phyloP scores from a whole-genome alignment of 2,797 vertebrate genomes.

The Crypturellus tataupa region DNA sequence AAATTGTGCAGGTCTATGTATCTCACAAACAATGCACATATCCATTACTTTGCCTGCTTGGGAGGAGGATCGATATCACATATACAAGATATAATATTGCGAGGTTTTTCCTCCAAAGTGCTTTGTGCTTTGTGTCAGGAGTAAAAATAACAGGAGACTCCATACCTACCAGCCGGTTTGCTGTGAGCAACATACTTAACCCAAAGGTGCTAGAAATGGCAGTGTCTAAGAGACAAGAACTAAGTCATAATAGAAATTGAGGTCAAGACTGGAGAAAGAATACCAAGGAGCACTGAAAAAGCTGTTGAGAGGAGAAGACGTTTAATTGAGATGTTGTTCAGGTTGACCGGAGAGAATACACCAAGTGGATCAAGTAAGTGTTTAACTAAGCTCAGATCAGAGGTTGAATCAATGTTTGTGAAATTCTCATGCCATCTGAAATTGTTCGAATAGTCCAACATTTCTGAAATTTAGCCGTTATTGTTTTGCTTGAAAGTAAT shows the following conservation, averaged over 20 bases:
- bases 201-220: neutral
- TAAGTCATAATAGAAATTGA: neutral
- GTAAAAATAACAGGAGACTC: conserved; percentile 4
- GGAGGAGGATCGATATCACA: conserved; percentile 25
- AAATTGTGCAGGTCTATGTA: neutral
- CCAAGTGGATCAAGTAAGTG: neutral
- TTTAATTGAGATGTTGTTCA: conserved; percentile 25
- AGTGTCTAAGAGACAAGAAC: neutral
- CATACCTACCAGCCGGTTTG: neutral
- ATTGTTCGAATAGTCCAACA: neutral
- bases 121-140: conserved; percentile 21
- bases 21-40: neutral
- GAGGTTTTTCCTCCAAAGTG: conserved; percentile 14
- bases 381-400: neutral
- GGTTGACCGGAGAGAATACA: neutral
- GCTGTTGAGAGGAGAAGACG: neutral
- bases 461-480: neutral
- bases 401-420: neutral
- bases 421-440: neutral
- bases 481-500: conserved; percentile 2
- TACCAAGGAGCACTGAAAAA: neutral
- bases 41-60: neutral
- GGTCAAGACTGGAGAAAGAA: neutral
- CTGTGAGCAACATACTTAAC: neutral
- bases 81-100: neutral